Conservation (phyloP, 2,888 invertebrate species). For the Laothoe populi region DNA sequence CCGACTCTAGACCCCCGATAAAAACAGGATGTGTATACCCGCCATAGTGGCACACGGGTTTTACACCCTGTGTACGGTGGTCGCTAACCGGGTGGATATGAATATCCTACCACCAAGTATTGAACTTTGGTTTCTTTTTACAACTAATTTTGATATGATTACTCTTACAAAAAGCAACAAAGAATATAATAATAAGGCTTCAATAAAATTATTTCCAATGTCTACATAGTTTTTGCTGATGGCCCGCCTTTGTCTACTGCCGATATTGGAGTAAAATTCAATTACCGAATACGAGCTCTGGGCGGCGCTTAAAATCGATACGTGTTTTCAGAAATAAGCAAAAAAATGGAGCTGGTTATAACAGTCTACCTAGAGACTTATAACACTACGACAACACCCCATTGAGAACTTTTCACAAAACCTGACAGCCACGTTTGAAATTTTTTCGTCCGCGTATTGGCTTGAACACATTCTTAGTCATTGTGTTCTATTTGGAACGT, state of each 20-base stretch:
- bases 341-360: slow-evolving; percentile 14
- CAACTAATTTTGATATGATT: too few species aligned
- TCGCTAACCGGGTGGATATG: too few species aligned
- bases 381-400: slow-evolving; percentile 22
- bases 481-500: slow-evolving; percentile 11
- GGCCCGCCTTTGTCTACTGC: slow-evolving; percentile 32
- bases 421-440: slow-evolving; percentile 25
- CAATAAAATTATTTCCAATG: background rate
- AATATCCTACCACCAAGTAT: too few species aligned
- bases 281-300: slow-evolving; percentile 9
- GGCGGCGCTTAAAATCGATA: slow-evolving; percentile 14
- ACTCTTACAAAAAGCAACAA: background rate
- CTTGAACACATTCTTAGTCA: slow-evolving; percentile 8
- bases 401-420: slow-evolving; percentile 31
- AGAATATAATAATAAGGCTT: slow-evolving; percentile 1
- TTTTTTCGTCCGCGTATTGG: slow-evolving; percentile 25
- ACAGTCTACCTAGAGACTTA: background rate
- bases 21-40: too few species aligned
- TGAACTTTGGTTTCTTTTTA: too few species aligned
- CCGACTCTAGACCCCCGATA: too few species aligned
- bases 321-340: slow-evolving; percentile 22
- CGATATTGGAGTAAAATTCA: slow-evolving; percentile 25
- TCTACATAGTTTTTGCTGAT: background rate
- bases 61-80: too few species aligned
- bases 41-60: too few species aligned